Base-by-base conservation (phyloP, 2,888 invertebrate species). In the Polyploca ridens region DNA sequence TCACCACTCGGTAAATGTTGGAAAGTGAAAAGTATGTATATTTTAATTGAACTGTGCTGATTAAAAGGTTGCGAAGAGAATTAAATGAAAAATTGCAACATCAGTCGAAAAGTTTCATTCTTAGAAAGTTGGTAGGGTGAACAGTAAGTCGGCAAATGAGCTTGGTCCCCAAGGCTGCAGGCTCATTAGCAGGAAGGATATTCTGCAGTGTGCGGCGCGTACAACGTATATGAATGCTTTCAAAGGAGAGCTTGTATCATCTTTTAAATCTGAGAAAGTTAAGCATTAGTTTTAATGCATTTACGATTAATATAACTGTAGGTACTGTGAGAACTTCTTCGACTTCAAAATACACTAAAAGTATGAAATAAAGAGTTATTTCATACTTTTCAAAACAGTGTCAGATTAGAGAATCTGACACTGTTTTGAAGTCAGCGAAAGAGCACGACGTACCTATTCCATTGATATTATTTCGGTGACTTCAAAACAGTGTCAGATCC, bases 101-200 rank as follows among this genome's bases (percentile, higher is more conserved):
- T 83, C 81, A 73, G 76, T 68, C 74, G 77, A 78, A 79, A 85
- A 86, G 82, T 86, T 85, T 81, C 77, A 81, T 85, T 86, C 81
- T 77, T 72, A 76, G 74, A 67, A 81, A 86, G 83, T 85, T 83
- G 73, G 76, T 76, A 74, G 72, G 79, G 68, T 81, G 83, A 84
- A 85, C 85, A 87, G 83, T 84, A 83, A 83, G 83, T 83, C 82
- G 82, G 82, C 76, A 89, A 91, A 91, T 88, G 86, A 90, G 88
- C 85, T 88, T 84, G 86, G 85, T 89, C 89, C 88, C 89, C 76
- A 76, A 81, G 89, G 89, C 87, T 80, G 77, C 74, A 61, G 76
- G 83, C 87, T 90, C 89, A 90, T 91, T 90, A 90, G 86, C 75
- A 79, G 73, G 74, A 71, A 76, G 74, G 78, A 80, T 82, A 83